Evolutionary conservation across 2,888 invertebrate species (phyloP), one percentile per base, ranked within the genome.

Genomic region (Nephrotoma flavescens): DNA sequence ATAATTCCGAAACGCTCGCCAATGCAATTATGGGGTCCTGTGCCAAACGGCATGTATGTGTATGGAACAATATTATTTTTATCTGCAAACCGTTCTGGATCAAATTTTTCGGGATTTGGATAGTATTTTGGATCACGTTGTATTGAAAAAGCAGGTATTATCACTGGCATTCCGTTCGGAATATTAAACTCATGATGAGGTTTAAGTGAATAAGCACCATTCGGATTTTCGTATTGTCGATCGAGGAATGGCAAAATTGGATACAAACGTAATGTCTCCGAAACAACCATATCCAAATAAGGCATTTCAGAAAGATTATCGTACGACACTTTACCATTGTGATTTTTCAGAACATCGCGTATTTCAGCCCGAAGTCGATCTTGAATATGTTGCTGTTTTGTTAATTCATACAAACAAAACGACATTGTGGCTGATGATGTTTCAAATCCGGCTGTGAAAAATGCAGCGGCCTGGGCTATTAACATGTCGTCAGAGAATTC

Each of bases 231-330:
- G 86, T 91, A 92, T 52, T 89, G 89, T 12, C 92, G 89, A 88
- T 92, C 92, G 42, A 92, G 87, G 87, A 91, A 90, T 2, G 92
- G 91, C 6, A 91, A 85, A 0, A 90, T 89, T 0, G 92, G 92
- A 89, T 92, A 92, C 86, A 92, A 88, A 1, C 92, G 89, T 47
- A 92, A 87, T 9, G 90, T 89, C 88, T 92, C 92, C 88, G 88
- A 19, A 90, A 88, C 31, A 89, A 91, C 92, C 89, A 91, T 92
- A 87, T 92, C 91, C 88, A 93, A 89, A 88, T 92, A 93, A 42
- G 90, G 89, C 90, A 93, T 89, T 6, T 91, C 90, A 1, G 90
- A 89, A 11, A 93, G 89, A 31, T 91, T 88, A 19, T 92, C 89
- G 86, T 92, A 92, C 0, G 91, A 92, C 0, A 93, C 87, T 83